phyloP scores from a whole-genome alignment of 2,888 invertebrate genomes.

The Philopedon plagiatum region DNA sequence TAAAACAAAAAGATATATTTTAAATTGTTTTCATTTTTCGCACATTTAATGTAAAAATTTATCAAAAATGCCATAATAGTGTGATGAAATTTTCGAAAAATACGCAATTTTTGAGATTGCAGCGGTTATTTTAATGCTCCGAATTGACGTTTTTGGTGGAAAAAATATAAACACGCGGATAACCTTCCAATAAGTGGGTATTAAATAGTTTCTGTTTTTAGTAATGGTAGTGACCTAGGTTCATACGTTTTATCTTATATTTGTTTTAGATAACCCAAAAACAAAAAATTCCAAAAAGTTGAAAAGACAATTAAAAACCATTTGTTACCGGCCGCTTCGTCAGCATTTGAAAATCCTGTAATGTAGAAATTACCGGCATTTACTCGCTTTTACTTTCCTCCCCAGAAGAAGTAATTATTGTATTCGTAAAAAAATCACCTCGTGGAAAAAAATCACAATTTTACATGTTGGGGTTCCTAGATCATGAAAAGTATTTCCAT shows the following conservation, averaged over 20 bases:
- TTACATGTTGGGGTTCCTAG: too few relatives aligned
- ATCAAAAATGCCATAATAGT: conserved; percentile 7
- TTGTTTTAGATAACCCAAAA: background rate
- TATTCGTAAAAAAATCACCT: too few relatives aligned
- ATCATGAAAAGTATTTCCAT: too few relatives aligned
- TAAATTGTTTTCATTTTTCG: conserved; percentile 6
- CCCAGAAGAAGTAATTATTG: too few relatives aligned
- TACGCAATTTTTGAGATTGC: conserved; percentile 10
- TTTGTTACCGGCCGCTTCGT: too few relatives aligned
- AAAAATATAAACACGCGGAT: conserved; percentile 33
- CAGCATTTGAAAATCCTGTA: too few relatives aligned
- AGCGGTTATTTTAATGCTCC: background rate
- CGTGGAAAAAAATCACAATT: too few relatives aligned
- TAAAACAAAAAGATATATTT: background rate
- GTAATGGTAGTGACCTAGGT: conserved; percentile 5
- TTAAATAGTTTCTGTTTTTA: background rate
- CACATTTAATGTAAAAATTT: conserved; percentile 44
- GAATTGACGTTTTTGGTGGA: conserved; percentile 22
- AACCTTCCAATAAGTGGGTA: conserved; percentile 4
- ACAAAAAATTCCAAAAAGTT: too few relatives aligned
- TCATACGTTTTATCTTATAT: background rate
- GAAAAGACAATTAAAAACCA: too few relatives aligned
- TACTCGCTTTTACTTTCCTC: too few relatives aligned
- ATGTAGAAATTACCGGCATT: too few relatives aligned
- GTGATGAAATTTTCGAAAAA: conserved; percentile 17